A percentile compares a stretch with the other conserved stretches of the same genome.
phyloP scores from a whole-genome alignment of 2,888 invertebrate species.

The Dioctria linearis region DNA sequence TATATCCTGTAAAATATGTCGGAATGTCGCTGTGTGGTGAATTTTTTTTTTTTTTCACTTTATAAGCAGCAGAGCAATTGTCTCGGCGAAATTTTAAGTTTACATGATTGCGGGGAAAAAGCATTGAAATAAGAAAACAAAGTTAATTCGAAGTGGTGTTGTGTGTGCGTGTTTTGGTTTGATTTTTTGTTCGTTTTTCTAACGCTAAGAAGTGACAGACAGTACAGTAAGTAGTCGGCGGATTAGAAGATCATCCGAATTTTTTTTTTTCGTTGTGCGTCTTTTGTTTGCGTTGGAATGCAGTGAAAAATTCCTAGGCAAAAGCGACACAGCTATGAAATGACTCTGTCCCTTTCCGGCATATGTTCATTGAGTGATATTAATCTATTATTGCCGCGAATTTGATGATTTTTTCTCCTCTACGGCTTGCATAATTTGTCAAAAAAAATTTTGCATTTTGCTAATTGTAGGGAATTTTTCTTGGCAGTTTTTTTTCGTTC shows the following conservation, averaged over 20 bases:
- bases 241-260: constrained; percentile 30
- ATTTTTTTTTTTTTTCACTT: constrained; percentile 35
- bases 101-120: constrained; percentile 49
- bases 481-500: constrained; percentile 19
- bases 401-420: constrained; percentile 14
- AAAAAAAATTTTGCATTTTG: constrained; percentile 45
- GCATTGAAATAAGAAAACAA: constrained; percentile 23
- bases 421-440: constrained; percentile 37
- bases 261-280: constrained; percentile 18
- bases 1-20: constrained; percentile 2
- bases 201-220: constrained; percentile 32
- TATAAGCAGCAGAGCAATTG: not conserved
- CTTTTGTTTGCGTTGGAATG: constrained; percentile 40
- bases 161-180: constrained; percentile 50
- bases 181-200: constrained; percentile 44
- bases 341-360: constrained; percentile 21
- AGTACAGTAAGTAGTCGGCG: constrained; percentile 7
- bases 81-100: constrained; percentile 39
- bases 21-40: constrained; percentile 35
- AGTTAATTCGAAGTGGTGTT: constrained; percentile 22
- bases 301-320: constrained; percentile 40
- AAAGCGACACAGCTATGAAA: constrained; percentile 19
- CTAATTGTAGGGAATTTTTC: not conserved
- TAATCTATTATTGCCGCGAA: constrained; percentile 7
- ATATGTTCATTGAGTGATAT: constrained; percentile 17